phyloP scores from a whole-genome alignment of 2,888 invertebrate genomes.

The Vanessa cardui region DNA sequence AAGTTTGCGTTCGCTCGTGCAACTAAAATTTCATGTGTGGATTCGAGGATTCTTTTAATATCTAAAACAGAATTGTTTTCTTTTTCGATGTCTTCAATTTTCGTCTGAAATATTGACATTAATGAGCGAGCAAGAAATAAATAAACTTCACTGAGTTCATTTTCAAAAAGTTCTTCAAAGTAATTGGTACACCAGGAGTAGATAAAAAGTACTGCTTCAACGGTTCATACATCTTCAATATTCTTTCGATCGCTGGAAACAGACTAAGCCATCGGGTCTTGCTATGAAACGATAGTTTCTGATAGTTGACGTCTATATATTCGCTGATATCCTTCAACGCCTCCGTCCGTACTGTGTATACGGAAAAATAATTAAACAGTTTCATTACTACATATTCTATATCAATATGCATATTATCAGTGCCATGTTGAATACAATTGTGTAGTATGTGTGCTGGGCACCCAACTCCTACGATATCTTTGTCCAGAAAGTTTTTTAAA shows the following conservation, averaged over 20 bases:
- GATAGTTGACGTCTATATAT: too few relatives aligned
- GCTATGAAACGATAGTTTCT: too few relatives aligned
- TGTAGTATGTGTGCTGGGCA: constrained; percentile 44
- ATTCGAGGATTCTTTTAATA: neutral
- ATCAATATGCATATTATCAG: constrained; percentile 35
- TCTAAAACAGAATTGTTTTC: constrained; percentile 9
- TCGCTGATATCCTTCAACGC: too few relatives aligned
- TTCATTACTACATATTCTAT: neutral
- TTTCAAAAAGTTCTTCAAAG: constrained; percentile 32
- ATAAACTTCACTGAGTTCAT: constrained; percentile 32
- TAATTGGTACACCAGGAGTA: constrained; percentile 32
- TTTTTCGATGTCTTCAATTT: constrained; percentile 2
- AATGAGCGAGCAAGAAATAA: constrained; percentile 6
- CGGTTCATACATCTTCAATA: constrained; percentile 44
- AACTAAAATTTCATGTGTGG: neutral
- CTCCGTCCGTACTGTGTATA: constrained; percentile 35
- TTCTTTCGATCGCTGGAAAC: constrained; percentile 48
- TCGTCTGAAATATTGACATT: neutral
- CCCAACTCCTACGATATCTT: constrained; percentile 40
- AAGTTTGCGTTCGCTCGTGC: neutral
- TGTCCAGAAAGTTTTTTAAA: constrained; percentile 24
- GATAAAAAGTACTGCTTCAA: constrained; percentile 45
- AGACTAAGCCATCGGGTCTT: too few relatives aligned
- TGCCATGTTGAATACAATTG: constrained; percentile 37
- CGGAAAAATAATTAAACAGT: constrained; percentile 26